Evolutionary conservation across 2,113 vertebrate genomes (phyloP).

Genomic region (Coregonus clupeaformis): DNA sequence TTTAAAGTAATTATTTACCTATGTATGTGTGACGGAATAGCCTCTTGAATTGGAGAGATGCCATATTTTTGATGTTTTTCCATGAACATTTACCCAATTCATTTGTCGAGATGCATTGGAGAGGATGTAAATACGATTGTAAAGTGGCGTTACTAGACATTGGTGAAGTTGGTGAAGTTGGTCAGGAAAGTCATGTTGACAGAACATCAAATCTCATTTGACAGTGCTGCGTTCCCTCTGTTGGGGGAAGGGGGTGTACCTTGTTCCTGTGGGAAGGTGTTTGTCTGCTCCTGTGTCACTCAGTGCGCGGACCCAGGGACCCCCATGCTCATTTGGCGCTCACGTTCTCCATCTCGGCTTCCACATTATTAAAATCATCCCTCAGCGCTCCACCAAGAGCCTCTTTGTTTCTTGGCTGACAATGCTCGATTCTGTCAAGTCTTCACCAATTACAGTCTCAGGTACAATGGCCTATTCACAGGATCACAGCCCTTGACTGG

Average conservation of each 20-base stretch:
- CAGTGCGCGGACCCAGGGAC: conserved; percentile 94
- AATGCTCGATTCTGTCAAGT: conserved; percentile 96
- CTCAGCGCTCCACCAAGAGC: conserved; percentile 91
- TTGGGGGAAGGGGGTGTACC: conserved; percentile 77
- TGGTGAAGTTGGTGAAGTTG: conserved; percentile 64
- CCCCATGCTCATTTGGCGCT: conserved; percentile 94
- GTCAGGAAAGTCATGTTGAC: conserved; percentile 65
- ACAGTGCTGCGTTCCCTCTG: conserved; percentile 70
- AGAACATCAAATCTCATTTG: conserved; percentile 71
- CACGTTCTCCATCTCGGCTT: conserved; percentile 85
- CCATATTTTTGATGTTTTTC: conserved; percentile 28
- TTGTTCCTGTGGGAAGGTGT: conserved; percentile 80
- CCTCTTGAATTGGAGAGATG: conserved; percentile 22
- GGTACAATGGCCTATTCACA: conserved; percentile 99
- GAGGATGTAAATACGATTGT: conserved; percentile 63
- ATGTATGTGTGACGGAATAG: conserved; percentile 43
- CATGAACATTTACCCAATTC: conserved; percentile 59
- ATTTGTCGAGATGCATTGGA: conserved; percentile 64
- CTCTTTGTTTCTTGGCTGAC: conserved; percentile 97
- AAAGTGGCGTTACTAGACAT: conserved; percentile 41
- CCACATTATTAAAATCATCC: conserved; percentile 99
- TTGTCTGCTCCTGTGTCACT: conserved; percentile 94
- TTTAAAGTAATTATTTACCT: conserved; percentile 48
- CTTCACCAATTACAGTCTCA: conserved; percentile 99
- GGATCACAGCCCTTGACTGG: conserved; percentile 97